These are phyloP conservation scores for Amblyteles armatorius DNA, from an alignment of 2,888 invertebrate genomes.

Conservation along the genomic window DNA sequence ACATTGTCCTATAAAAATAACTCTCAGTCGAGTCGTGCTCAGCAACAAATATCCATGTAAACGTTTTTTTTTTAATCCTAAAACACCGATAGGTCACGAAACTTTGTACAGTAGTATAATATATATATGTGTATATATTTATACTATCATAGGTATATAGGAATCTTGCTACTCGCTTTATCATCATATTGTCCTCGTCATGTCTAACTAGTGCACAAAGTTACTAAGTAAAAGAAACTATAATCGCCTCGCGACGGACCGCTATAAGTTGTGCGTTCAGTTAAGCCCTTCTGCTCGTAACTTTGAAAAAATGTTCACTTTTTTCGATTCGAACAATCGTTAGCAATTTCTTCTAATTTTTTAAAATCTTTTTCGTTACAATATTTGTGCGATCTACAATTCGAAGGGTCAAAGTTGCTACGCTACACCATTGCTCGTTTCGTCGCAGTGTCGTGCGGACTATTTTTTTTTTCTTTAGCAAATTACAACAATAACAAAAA, in stretches of 20 bases:
- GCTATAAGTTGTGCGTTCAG: not conserved
- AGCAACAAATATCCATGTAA: conserved; percentile 74
- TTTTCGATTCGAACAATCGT: not conserved
- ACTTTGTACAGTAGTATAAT: conserved; percentile 75
- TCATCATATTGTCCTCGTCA: conserved; percentile 72
- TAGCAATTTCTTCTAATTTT: not conserved
- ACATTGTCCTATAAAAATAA: conserved; percentile 79
- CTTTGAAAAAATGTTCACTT: not conserved
- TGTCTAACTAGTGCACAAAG: conserved; percentile 60
- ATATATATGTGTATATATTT: conserved; percentile 45
- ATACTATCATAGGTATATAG: conserved; percentile 37
- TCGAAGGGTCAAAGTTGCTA: not conserved
- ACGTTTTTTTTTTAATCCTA: conserved; percentile 68
- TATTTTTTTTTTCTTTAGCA: not conserved
- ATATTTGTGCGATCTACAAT: conserved; percentile 1
- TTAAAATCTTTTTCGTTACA: not conserved
- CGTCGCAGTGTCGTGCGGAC: not conserved
- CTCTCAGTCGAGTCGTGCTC: conserved; percentile 76
- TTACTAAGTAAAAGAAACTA: conserved; percentile 11
- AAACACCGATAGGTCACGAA: conserved; percentile 76
- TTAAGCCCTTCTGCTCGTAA: not conserved
- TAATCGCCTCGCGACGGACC: not conserved
- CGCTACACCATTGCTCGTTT: not conserved
- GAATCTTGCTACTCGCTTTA: conserved; percentile 65
- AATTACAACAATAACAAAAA: not conserved